phyloP scores from a whole-genome alignment of 2,797 vertebrate genomes.

The Megalops cyprinoides region DNA sequence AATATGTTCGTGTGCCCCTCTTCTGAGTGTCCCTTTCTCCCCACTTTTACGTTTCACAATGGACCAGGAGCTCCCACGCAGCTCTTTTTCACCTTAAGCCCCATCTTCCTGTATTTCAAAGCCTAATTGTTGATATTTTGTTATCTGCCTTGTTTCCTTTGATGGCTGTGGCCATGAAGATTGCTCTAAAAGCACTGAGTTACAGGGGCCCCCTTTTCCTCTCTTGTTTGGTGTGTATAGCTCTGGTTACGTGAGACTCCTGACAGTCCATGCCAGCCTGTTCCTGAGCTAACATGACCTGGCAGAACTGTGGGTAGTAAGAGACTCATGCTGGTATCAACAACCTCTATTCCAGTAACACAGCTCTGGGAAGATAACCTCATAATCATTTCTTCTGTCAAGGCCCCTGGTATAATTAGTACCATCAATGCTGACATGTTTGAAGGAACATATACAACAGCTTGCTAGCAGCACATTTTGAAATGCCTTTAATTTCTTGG shows the following conservation, averaged over 20 bases:
- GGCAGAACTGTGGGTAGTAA: not conserved
- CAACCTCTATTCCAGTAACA: not conserved
- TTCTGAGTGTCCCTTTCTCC: not conserved
- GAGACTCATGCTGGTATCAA: not conserved
- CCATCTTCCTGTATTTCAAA: not conserved
- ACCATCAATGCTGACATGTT: not conserved
- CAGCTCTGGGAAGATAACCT: not conserved
- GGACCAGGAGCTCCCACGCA: not conserved
- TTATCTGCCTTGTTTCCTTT: not conserved
- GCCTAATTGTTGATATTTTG: conserved; percentile 9
- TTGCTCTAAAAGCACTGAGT: not conserved
- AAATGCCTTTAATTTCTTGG: too few relatives aligned
- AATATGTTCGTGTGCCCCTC: not conserved
- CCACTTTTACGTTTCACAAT: not conserved
- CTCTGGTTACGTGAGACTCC: not conserved
- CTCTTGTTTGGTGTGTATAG: not conserved
- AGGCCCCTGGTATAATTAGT: not conserved
- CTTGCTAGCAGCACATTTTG: too few relatives aligned
- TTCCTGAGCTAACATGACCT: conserved; percentile 9
- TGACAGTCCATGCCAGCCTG: not conserved
- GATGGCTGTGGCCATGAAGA: not conserved
- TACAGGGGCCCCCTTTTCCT: not conserved
- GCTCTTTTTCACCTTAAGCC: not conserved
- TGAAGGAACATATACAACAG: not conserved
- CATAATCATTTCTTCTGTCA: not conserved